Evolutionary conservation across 2,888 invertebrate genomes (phyloP).

Genomic region (Hypselothyrea guttata): DNA sequence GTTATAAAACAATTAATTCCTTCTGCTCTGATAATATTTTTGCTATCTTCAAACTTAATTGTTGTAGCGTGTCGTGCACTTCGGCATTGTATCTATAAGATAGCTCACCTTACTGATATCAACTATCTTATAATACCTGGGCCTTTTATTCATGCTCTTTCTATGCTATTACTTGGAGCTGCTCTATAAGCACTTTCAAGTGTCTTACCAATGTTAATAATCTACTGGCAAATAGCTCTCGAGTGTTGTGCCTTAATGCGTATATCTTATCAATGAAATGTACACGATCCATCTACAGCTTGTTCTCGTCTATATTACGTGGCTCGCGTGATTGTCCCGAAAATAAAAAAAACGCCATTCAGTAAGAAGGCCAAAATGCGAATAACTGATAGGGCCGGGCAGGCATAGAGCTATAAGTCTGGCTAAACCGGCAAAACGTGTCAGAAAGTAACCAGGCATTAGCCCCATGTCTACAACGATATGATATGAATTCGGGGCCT

Average conservation of each 20-base stretch:
- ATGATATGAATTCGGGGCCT: too few species aligned
- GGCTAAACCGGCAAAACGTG: slow-evolving; percentile 49
- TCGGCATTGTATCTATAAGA: too few species aligned
- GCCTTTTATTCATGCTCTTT: too few species aligned
- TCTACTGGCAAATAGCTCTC: slow-evolving; percentile 1
- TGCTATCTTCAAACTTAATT: too few species aligned
- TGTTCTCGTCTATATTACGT: slow-evolving; percentile 27
- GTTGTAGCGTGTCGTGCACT: too few species aligned
- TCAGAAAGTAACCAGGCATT: slow-evolving; percentile 30
- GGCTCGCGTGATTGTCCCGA: slow-evolving; percentile 20
- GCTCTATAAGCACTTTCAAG: slow-evolving; percentile 14
- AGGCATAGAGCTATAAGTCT: slow-evolving; percentile 2
- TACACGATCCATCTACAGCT: slow-evolving; percentile 17
- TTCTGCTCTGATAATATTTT: too few species aligned
- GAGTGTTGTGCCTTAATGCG: slow-evolving; percentile 5
- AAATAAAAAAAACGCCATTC: slow-evolving; percentile 15
- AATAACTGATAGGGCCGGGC: slow-evolving; percentile 29
- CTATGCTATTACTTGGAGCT: too few species aligned
- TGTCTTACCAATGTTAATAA: slow-evolving; percentile 6
- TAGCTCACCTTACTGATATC: too few species aligned
- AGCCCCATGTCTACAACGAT: neutral
- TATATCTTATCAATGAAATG: slow-evolving; percentile 41
- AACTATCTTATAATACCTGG: too few species aligned
- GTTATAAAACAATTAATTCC: too few species aligned
- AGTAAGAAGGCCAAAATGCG: slow-evolving; percentile 4